Percentiles rank a stretch among this genome's conserved stretches.
Evolutionary conservation across 1,140 invertebrate species (phyloP).

Genomic region (Hycleus phaleratus): DNA sequence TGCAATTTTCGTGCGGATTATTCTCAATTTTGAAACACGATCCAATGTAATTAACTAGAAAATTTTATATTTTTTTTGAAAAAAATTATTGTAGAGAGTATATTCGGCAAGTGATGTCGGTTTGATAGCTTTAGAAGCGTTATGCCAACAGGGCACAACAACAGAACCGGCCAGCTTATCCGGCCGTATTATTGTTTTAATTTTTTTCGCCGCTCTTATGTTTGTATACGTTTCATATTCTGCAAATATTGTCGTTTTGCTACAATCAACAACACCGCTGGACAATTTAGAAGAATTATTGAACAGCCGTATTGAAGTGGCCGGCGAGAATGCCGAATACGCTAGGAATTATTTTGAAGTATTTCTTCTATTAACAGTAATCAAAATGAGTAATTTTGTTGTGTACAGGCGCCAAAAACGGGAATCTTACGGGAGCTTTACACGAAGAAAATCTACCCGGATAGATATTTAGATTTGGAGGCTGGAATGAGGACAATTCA

Average conservation of each 20-base stretch:
- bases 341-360: slow-evolving; percentile 29
- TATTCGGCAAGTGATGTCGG: slow-evolving; percentile 21
- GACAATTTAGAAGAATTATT: slow-evolving; percentile 20
- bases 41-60: neutral
- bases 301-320: slow-evolving; percentile 25
- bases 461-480: slow-evolving; percentile 15
- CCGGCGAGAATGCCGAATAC: slow-evolving; percentile 22
- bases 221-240: slow-evolving; percentile 36
- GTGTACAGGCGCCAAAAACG: slow-evolving; percentile 12
- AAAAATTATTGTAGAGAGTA: too few relatives aligned
- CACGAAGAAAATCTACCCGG: slow-evolving; percentile 21
- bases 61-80: neutral
- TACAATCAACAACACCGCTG: slow-evolving; percentile 28
- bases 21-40: slow-evolving; percentile 5
- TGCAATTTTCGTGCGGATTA: neutral
- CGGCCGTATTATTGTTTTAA: slow-evolving; percentile 22
- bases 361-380: neutral
- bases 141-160: slow-evolving; percentile 32
- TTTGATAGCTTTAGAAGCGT: slow-evolving; percentile 29
- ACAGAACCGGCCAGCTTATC: slow-evolving; percentile 23
- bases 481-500: slow-evolving; percentile 26
- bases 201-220: slow-evolving; percentile 30
- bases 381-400: too few relatives aligned
- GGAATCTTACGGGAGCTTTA: slow-evolving; percentile 20
- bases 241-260: slow-evolving; percentile 32